phyloP scores from a whole-genome alignment of 2,797 vertebrate species.

The Lithobates pipiens region DNA sequence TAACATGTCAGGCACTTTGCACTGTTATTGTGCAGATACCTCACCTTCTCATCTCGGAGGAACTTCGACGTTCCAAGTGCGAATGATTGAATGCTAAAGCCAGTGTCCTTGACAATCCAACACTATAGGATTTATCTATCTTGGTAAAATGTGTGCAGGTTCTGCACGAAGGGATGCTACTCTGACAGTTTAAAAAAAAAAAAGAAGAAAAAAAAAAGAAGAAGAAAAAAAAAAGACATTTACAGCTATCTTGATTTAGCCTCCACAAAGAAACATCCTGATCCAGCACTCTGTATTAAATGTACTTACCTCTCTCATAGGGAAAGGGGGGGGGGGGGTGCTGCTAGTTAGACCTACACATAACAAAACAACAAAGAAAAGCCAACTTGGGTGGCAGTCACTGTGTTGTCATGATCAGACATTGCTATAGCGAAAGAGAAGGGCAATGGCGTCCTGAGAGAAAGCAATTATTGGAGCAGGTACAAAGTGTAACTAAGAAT shows the following conservation, averaged over 20 bases:
- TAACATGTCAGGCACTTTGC: constrained; percentile 54
- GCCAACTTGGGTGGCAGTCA: not conserved
- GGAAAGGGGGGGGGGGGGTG: too few species aligned
- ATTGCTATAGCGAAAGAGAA: too few species aligned
- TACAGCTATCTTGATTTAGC: constrained; percentile 49
- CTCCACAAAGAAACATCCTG: constrained; percentile 42
- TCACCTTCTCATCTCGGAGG: constrained; percentile 59
- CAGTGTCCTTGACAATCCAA: constrained; percentile 63
- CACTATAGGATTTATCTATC: constrained; percentile 62
- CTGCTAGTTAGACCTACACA: not conserved
- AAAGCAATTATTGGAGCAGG: too few species aligned
- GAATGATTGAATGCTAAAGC: constrained; percentile 66
- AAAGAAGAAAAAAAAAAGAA: too few species aligned
- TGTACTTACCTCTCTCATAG: not conserved
- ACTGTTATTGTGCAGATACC: constrained; percentile 54
- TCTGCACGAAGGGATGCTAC: constrained; percentile 38
- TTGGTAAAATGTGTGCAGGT: constrained; percentile 50
- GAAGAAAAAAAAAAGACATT: constrained; percentile 58
- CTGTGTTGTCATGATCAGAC: not conserved
- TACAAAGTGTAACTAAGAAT: too few species aligned
- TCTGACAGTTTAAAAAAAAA: constrained; percentile 35
- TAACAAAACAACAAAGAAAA: too few species aligned
- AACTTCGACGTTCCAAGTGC: constrained; percentile 41
- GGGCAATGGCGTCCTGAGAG: too few species aligned
- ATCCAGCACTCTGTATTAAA: constrained; percentile 43